Evolutionary conservation across 2,797 vertebrate genomes (phyloP), one percentile per base, ranked within the genome.

Genomic region (Phylloscopus collybita): DNA sequence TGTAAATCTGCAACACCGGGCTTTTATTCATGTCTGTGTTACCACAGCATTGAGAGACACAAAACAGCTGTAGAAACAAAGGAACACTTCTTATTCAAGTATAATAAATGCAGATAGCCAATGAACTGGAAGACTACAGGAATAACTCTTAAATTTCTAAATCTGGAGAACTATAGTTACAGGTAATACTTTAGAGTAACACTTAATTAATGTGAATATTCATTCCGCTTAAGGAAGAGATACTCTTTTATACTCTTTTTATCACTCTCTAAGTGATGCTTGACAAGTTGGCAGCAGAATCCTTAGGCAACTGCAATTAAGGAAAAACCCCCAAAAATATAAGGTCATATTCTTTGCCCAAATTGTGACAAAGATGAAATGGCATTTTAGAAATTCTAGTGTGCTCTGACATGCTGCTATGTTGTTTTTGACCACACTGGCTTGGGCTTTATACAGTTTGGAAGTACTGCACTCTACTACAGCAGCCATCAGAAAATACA

Each of bases 231-330:
- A 90, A 95, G 40, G 70, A 71, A 89, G 67, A 71, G 36, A 21
- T 38, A 36, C 13, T 76, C 51, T 81, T 81, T 76, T n/a, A 71
- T 42, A 60, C n/a, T n/a, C n/a, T n/a, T n/a, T n/a, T n/a, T n/a
- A n/a, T n/a, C n/a, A n/a, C n/a, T n/a, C n/a, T n/a, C 30, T 29
- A 75, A 79, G 59, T 36, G 72, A 92, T 74, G 42, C 73, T 75
- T 61, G 59, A 69, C 57, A 89, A 81, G 67, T 45, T 73, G 92
- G 79, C 81, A 94, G 72, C 36, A 81, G 66, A 92, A 90, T 76
- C 73, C 57, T 69, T 29, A 67, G 49, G 53, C 42, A 69, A 76
- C 51, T 47, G 54, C 44, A 75, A 49, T 38, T 65, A 78, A 30
- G 38, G 34, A 53, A 88, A 90, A 90, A 72, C 27, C 45, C 56